Evolutionary conservation across 2,797 vertebrate species (phyloP), one percentile per base, ranked within the genome.

Genomic region (Glossophaga mutica): DNA sequence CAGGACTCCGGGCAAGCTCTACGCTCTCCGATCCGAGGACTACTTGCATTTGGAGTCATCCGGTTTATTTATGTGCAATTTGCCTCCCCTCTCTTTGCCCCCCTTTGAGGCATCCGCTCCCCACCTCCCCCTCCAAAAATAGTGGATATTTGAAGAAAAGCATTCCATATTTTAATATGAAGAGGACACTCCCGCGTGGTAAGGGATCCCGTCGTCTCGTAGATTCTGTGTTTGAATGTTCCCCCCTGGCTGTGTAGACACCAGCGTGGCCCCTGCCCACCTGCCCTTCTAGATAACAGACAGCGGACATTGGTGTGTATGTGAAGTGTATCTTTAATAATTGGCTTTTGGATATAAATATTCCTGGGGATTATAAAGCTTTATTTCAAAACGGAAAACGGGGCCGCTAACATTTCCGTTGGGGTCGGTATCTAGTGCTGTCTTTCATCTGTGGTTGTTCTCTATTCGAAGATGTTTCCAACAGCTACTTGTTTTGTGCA

Each of bases 1-100:
- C 95, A 78, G 94, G 93, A 97, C 94, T 93, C 95, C n/a, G 24
- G 39, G 81, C 79, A 71, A 96, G 96, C 96, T 96, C 93, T 90
- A 24, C 19, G n/a, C 52, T 89, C 97, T 96, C 90, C 19, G 74
- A 97, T 97, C 97, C 14, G 93, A 98, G 98, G 98, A 98, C 98
- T 98, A 97, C 96, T 97, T 98, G 98, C 98, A 97, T 98, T 99
- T 99, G 99, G 98, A 98, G 99, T 99, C 98, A 97, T 98, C 98
- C 97, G 84, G 98, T 98, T 99, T 98, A 99, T 99, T 99, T 99
- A 99, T 99, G 99, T 99, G 99, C 99, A 99, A 99, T 99, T 99
- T 98, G 98, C 98, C 97, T 97, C 98, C 98, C 96, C 55, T 90
- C 76, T 96, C 90, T 94, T 87, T 96, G 91, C n/a, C 94, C 97